These are phyloP conservation scores for Parus major DNA, from an alignment of 2,113 vertebrate species.

Conservation along the genomic window DNA sequence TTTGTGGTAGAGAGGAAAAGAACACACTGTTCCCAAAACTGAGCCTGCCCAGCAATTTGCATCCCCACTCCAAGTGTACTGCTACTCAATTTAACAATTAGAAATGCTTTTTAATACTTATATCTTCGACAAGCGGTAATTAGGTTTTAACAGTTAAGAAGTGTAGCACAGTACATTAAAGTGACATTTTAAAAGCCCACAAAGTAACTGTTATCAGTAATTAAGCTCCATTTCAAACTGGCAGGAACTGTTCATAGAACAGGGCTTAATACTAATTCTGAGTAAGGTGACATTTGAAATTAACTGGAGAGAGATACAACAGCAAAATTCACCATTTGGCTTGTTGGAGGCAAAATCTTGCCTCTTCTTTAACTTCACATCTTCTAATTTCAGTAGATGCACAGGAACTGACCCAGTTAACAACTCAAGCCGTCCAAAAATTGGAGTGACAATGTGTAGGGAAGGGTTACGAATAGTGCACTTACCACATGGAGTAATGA, in stretches of 20 bases:
- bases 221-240: constrained; percentile 9
- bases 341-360: neutral
- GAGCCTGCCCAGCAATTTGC: neutral
- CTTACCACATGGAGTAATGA: constrained; percentile 90
- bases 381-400: neutral
- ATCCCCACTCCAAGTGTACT: neutral
- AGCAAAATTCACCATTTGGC: neutral
- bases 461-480: rapidly evolving
- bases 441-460: rapidly evolving
- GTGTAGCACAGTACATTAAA: neutral
- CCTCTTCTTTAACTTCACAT: neutral
- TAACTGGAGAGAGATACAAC: neutral
- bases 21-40: neutral
- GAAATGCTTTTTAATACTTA: neutral
- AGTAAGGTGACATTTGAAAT: neutral
- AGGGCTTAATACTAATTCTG: neutral
- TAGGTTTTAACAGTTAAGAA: neutral
- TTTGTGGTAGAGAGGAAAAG: neutral
- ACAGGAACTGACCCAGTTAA: neutral
- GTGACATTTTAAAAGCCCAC: constrained; percentile 3
- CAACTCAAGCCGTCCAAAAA: neutral
- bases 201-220: neutral
- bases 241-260: neutral
- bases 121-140: neutral
- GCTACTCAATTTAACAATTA: neutral